These are phyloP conservation scores for Notechis scutatus DNA, from an alignment of 2,113 vertebrate species.

Conservation along the genomic window DNA sequence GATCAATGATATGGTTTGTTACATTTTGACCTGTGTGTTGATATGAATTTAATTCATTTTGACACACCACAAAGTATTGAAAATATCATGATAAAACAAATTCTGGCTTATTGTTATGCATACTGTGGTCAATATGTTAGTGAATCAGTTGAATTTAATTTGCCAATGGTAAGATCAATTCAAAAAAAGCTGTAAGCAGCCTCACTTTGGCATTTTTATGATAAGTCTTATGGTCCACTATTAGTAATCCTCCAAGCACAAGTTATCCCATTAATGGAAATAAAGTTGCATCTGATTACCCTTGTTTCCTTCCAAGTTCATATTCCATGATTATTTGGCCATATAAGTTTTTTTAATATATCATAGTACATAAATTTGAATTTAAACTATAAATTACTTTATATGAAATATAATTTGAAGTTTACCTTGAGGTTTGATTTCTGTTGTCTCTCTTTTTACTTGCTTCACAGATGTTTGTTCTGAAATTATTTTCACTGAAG, in stretches of 20 bases:
- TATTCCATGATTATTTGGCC: neutral
- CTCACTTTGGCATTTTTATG: neutral
- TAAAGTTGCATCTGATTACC: neutral
- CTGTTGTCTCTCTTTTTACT: slow-evolving; percentile 58
- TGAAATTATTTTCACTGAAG: slow-evolving; percentile 56
- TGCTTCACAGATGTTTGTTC: slow-evolving; percentile 44
- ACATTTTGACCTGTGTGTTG: neutral
- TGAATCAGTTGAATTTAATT: neutral
- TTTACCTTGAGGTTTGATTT: slow-evolving; percentile 70
- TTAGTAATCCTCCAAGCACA: neutral
- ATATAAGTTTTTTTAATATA: neutral
- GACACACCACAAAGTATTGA: neutral
- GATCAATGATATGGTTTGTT: neutral
- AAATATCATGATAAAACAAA: neutral
- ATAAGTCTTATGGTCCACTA: neutral
- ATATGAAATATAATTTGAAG: slow-evolving; percentile 36
- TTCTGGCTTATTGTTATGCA: neutral
- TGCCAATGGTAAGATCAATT: neutral
- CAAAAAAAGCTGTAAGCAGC: neutral
- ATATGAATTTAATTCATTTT: neutral
- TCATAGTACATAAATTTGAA: neutral
- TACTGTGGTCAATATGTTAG: neutral
- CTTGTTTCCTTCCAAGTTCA: neutral
- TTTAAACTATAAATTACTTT: neutral
- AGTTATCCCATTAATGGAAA: neutral